Conservation (phyloP, 2,113 vertebrate genomes). For the Dunckerocampus dactyliophorus region DNA sequence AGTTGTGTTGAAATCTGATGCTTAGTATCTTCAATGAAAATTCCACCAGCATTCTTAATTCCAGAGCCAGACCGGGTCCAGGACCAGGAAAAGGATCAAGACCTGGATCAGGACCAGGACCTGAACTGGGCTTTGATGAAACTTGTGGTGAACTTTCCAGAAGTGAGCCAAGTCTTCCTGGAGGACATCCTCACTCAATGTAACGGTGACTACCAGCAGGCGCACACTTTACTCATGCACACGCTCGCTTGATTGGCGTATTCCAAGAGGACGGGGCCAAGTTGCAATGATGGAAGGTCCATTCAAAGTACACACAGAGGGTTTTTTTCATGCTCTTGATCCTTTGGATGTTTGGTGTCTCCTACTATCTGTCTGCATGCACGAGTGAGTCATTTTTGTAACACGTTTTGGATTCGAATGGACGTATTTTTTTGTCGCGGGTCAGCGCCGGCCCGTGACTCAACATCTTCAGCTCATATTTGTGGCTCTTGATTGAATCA, state of each 20-base stretch:
- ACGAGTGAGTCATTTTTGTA: slow-evolving; percentile 37
- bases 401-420: slow-evolving; percentile 19
- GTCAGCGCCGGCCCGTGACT: slow-evolving; percentile 40
- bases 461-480: slow-evolving; percentile 45
- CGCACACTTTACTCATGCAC: slow-evolving; percentile 39
- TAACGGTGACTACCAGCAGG: slow-evolving; percentile 48
- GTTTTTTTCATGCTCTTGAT: not conserved
- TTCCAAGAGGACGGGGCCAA: not conserved
- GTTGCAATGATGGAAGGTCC: no score
- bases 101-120: not conserved
- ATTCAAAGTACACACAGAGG: no score
- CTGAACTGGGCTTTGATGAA: slow-evolving; percentile 52
- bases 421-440: slow-evolving; percentile 24
- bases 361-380: no score
- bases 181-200: slow-evolving; percentile 66
- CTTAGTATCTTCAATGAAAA: no score
- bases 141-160: slow-evolving; percentile 51
- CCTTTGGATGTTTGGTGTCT: no score
- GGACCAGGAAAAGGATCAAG: not conserved
- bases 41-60: not conserved
- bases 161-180: slow-evolving; percentile 37
- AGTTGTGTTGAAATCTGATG: no score
- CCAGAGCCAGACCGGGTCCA: not conserved
- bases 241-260: slow-evolving; percentile 5
- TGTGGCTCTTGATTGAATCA: slow-evolving; percentile 42